Base-by-base conservation (phyloP, 2,113 vertebrate species). In the Emberiza fucata region DNA sequence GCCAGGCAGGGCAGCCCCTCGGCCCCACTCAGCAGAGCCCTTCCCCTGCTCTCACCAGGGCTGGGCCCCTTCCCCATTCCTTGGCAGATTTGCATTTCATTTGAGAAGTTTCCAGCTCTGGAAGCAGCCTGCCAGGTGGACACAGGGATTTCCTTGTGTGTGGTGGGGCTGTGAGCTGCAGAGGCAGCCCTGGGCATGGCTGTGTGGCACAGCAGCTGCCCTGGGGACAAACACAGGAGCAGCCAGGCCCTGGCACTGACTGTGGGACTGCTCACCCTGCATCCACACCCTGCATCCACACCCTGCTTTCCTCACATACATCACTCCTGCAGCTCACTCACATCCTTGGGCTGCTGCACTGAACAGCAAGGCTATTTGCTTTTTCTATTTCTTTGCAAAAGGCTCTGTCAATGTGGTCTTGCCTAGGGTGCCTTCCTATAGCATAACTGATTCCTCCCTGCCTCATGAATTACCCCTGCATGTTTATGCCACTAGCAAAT, bases 31-130 rank as follows among this genome's bases (percentile, higher is more conserved):
- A 68, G 21, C 33, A 53, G 4, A 18, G 19, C 45, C 15, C 11
- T 70, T 33, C 37, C 39, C 2, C 3, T 24, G 40, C 22, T 40
- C 1, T 28, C 73, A 42, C 13, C 12, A 6, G 24, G 40, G 27
- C 54, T 12, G 17, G n/a, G 9, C 42, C 10, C 10, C 59, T 75
- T 66, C 45, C 54, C 27, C 48, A 1, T 45, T 61, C 61, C 37
- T 79, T 3, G 1, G 42, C 18, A 73, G 75, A 27, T 3, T 2
- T 0, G 1, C 21, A 40, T 23, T 39, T 39, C 22, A 29, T 0
- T 1, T 20, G 35, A 57, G 51, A 69, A 61, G 35, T 51, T 81
- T 92, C 5, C 48, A 12, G 25, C 56, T 28, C 44, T 57, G 11
- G 23, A 48, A 28, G 2, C 80, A 47, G 4, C 39, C 45, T 65